These are phyloP conservation scores for Drosophila carrolli DNA, from an alignment of 1,140 invertebrate genomes.

Conservation along the genomic window DNA sequence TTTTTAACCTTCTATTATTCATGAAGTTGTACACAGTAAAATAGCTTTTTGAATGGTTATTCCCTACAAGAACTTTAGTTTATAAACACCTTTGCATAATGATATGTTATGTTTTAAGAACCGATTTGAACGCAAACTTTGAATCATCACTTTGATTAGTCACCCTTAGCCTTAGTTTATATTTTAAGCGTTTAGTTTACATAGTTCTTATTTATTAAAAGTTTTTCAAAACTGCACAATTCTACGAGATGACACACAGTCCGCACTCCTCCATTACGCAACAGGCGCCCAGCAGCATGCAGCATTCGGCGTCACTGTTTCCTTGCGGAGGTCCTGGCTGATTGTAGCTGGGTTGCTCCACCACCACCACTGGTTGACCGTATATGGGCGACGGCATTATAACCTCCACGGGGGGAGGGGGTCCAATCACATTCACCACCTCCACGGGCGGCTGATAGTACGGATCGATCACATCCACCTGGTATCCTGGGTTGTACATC, in stretches of 20 bases:
- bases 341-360: slow-evolving; percentile 54
- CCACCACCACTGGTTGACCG: slow-evolving; percentile 18
- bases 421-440: slow-evolving; percentile 33
- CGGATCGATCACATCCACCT: slow-evolving; percentile 70
- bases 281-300: slow-evolving; percentile 57
- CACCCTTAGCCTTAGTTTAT: slow-evolving; percentile 27
- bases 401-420: slow-evolving; percentile 35
- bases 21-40: too few species aligned
- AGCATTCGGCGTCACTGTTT: slow-evolving; percentile 56
- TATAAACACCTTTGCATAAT: background rate
- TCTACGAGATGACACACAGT: slow-evolving; percentile 60
- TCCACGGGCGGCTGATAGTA: slow-evolving; percentile 56
- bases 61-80: too few species aligned
- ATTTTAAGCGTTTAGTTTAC: slow-evolving; percentile 34
- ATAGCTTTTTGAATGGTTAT: too few species aligned
- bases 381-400: slow-evolving; percentile 29
- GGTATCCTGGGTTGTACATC: slow-evolving; percentile 70
- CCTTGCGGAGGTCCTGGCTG: slow-evolving; percentile 44
- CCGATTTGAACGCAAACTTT: background rate
- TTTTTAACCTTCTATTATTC: too few species aligned
- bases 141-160: slow-evolving; percentile 19
- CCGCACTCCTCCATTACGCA: slow-evolving; percentile 66
- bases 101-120: too few species aligned
- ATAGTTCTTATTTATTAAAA: slow-evolving; percentile 21
- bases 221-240: background rate